These are phyloP conservation scores for Temnothorax nylanderi DNA, from an alignment of 1,140 invertebrate species.

Conservation along the genomic window DNA sequence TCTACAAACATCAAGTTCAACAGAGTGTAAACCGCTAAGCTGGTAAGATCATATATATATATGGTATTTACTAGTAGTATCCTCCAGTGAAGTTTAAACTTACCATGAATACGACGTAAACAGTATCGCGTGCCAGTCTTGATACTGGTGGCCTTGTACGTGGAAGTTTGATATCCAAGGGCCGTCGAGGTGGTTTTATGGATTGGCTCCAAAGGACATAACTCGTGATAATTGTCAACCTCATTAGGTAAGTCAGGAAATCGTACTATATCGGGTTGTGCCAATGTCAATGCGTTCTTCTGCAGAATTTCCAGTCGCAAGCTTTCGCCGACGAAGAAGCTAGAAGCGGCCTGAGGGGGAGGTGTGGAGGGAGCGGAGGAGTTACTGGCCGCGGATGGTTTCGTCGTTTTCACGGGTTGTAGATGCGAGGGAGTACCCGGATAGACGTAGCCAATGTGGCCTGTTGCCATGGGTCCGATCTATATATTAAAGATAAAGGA, in stretches of 20 bases:
- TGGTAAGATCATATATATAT: neutral
- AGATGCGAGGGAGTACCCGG: constrained; percentile 89
- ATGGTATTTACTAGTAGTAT: neutral
- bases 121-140: constrained; percentile 95
- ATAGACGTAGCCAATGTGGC: constrained; percentile 86
- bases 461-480: constrained; percentile 77
- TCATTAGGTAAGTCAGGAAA: constrained; percentile 93
- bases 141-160: constrained; percentile 96
- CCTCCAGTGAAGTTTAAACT: constrained; percentile 56
- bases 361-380: constrained; percentile 86
- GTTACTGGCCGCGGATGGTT: constrained; percentile 83
- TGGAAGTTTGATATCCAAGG: constrained; percentile 93
- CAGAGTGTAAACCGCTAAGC: neutral
- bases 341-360: constrained; percentile 78
- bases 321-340: constrained; percentile 92
- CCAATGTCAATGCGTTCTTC: constrained; percentile 90
- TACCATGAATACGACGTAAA: constrained; percentile 95
- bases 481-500: constrained; percentile 37
- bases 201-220: constrained; percentile 93
- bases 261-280: constrained; percentile 89
- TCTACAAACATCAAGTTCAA: constrained; percentile 83
- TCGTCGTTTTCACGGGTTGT: constrained; percentile 83
- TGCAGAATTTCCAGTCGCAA: constrained; percentile 91
- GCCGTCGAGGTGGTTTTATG: constrained; percentile 88
- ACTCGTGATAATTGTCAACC: constrained; percentile 95